Percentiles rank a stretch among this genome's conserved stretches.
phyloP scores from a whole-genome alignment of 2,888 invertebrate species.

The Cephonodes hylas region DNA sequence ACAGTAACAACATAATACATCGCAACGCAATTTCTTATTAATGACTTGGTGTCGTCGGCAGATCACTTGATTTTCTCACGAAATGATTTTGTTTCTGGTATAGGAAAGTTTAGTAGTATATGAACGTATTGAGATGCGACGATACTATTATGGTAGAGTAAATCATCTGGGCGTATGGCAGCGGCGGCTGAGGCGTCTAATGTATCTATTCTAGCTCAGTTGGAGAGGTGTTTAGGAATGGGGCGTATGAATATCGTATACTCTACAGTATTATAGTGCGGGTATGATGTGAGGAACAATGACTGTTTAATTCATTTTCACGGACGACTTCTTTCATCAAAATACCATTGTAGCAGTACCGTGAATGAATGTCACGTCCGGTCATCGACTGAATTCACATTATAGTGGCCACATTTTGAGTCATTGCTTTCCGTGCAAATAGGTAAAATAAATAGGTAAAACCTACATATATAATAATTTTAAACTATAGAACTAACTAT shows the following conservation, averaged over 20 bases:
- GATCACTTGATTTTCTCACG: not conserved
- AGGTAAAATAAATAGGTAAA: too few relatives aligned
- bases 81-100: not conserved
- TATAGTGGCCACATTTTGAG: not conserved
- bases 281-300: not conserved
- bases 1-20: conserved; percentile 14
- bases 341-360: not conserved
- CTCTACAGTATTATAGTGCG: too few relatives aligned
- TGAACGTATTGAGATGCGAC: too few relatives aligned
- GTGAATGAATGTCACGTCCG: not conserved
- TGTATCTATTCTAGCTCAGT: too few relatives aligned
- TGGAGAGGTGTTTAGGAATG: too few relatives aligned
- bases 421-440: not conserved
- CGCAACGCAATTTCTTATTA: not conserved
- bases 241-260: too few relatives aligned
- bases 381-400: not conserved
- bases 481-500: too few relatives aligned
- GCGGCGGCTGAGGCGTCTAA: too few relatives aligned
- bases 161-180: too few relatives aligned
- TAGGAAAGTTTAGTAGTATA: too few relatives aligned
- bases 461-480: too few relatives aligned
- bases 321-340: not conserved
- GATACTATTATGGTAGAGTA: too few relatives aligned
- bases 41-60: not conserved
- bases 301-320: not conserved